Evolutionary conservation across 2,888 invertebrate species (phyloP).

Genomic region (Linyphia triangularis): DNA sequence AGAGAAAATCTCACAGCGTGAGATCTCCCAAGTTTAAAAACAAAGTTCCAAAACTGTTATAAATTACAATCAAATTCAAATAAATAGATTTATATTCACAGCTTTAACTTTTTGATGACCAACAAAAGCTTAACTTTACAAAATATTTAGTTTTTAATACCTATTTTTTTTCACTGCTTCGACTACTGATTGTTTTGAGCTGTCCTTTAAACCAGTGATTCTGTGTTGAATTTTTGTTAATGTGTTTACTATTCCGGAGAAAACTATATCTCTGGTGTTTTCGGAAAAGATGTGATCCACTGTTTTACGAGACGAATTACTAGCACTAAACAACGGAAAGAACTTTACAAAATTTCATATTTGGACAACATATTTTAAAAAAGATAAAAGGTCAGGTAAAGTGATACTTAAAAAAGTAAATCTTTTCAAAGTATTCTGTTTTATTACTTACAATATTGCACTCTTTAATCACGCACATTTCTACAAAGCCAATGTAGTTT

Average conservation of each 20-base stretch:
- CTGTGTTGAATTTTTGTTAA: slow-evolving; percentile 46
- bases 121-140: background rate
- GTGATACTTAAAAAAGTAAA: background rate
- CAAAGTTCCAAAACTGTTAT: too few relatives aligned
- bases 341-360: slow-evolving; percentile 44
- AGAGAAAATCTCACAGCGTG: too few relatives aligned
- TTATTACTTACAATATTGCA: slow-evolving; percentile 42
- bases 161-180: background rate
- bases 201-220: slow-evolving; percentile 20
- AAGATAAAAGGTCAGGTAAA: background rate
- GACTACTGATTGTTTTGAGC: slow-evolving; percentile 60
- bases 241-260: slow-evolving; percentile 23
- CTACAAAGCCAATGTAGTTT: slow-evolving; percentile 2
- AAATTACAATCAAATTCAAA: too few relatives aligned
- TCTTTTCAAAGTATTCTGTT: background rate
- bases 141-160: background rate
- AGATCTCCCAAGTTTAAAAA: too few relatives aligned
- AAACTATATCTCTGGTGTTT: slow-evolving; percentile 35
- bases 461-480: slow-evolving; percentile 72
- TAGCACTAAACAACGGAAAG: background rate
- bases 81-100: too few relatives aligned
- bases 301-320: slow-evolving; percentile 36
- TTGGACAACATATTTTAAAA: background rate
- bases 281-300: slow-evolving; percentile 54
- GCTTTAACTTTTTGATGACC: too few relatives aligned